A percentile compares a stretch with the other conserved stretches of the same genome.
Conservation (phyloP, 2,797 vertebrate species). For the Paramormyrops hopkinsi region DNA sequence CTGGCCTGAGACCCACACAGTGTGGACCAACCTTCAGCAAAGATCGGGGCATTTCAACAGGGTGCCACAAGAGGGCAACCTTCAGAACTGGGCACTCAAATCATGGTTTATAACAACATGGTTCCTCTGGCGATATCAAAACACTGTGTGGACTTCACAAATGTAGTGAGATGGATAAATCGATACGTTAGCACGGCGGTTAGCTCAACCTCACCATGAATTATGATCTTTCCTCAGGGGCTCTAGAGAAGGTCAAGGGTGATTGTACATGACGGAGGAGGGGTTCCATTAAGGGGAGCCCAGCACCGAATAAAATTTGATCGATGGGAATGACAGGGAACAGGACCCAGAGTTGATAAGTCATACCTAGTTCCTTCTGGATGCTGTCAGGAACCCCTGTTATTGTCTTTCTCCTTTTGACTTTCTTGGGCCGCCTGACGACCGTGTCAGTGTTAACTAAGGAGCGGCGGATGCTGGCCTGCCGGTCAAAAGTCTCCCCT, state of each 20-base stretch:
- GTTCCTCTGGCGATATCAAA: neutral
- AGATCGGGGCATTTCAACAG: neutral
- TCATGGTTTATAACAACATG: neutral
- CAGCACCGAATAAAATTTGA: neutral
- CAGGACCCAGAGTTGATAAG: constrained; percentile 68
- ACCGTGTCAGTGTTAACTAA: constrained; percentile 97
- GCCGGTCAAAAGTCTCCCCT: constrained; percentile 99
- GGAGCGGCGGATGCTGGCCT: constrained; percentile 95
- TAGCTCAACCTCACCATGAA: neutral
- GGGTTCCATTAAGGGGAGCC: neutral
- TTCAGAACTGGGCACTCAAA: neutral
- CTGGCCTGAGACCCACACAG: neutral
- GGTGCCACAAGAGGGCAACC: neutral
- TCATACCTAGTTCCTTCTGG: constrained; percentile 98
- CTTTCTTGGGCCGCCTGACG: constrained; percentile 97
- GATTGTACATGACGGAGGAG: neutral
- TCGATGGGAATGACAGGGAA: constrained; percentile 42
- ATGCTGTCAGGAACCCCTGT: constrained; percentile 97
- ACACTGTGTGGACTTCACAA: neutral
- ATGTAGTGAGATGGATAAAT: neutral
- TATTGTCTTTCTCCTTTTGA: constrained; percentile 99
- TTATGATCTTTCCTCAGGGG: neutral
- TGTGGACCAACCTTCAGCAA: neutral
- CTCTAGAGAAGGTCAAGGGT: neutral
- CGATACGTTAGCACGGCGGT: neutral